Conservation (phyloP, 2,888 invertebrate genomes). For the Ischnus inquisitorius region DNA sequence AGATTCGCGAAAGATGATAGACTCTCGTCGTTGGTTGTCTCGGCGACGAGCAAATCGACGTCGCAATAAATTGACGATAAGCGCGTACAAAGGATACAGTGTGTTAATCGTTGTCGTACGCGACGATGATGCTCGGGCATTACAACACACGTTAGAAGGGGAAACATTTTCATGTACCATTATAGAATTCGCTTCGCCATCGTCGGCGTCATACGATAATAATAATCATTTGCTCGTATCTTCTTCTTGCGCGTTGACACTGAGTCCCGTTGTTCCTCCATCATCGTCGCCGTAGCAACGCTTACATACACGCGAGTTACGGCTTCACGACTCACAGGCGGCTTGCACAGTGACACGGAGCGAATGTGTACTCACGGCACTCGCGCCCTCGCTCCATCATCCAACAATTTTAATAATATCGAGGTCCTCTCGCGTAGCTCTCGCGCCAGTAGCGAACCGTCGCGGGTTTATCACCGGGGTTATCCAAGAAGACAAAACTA, state of each 20-base stretch:
- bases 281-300: conserved; percentile 22
- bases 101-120: conserved; percentile 49
- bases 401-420: conserved; percentile 57
- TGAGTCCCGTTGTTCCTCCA: conserved; percentile 53
- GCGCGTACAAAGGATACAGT: conserved; percentile 62
- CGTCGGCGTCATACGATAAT: conserved; percentile 32
- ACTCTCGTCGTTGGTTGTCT: conserved; percentile 31
- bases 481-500: conserved; percentile 84
- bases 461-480: conserved; percentile 82
- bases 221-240: conserved; percentile 43
- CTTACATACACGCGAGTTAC: neutral
- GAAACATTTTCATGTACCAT: conserved; percentile 43
- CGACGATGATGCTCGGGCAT: conserved; percentile 24
- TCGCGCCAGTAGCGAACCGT: conserved; percentile 55
- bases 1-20: conserved; percentile 46
- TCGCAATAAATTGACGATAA: conserved; percentile 67
- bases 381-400: conserved; percentile 1
- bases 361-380: conserved; percentile 32
- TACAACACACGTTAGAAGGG: conserved; percentile 30
- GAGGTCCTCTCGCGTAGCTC: conserved; percentile 46
- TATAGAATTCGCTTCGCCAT: conserved; percentile 21
- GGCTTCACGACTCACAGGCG: neutral
- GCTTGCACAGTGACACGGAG: conserved; percentile 49
- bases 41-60: conserved; percentile 56
- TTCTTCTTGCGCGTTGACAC: conserved; percentile 51